These are phyloP conservation scores for Tetranychus cinnabarinus DNA, from an alignment of 1,140 invertebrate genomes.

Conservation along the genomic window DNA sequence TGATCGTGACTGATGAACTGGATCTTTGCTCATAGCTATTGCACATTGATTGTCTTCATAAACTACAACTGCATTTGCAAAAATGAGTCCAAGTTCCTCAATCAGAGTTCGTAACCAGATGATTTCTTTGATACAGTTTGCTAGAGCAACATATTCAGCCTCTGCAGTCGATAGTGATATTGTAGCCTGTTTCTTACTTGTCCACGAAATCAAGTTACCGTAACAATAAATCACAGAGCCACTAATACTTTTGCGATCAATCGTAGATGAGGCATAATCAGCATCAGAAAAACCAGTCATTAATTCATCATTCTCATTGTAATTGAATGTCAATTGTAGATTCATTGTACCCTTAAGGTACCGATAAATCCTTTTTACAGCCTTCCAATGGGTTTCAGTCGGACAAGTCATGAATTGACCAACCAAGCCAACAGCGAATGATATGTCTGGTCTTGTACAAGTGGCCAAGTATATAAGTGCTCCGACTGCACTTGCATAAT, in stretches of 20 bases:
- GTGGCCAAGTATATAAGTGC: slow-evolving; percentile 6
- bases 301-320: not conserved
- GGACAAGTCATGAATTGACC: slow-evolving; percentile 10
- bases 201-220: slow-evolving; percentile 2
- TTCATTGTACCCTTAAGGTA: slow-evolving; percentile 15
- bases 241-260: slow-evolving; percentile 6
- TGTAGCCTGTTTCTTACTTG: slow-evolving; percentile 1
- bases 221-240: not conserved
- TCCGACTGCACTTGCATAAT: slow-evolving; percentile 11
- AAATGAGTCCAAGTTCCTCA: not conserved
- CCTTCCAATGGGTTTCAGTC: slow-evolving; percentile 10
- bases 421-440: slow-evolving; percentile 8
- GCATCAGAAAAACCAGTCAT: slow-evolving; percentile 11
- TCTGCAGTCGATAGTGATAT: slow-evolving; percentile 5
- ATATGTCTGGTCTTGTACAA: slow-evolving; percentile 13
- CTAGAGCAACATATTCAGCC: slow-evolving; percentile 5
- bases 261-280: slow-evolving; percentile 17
- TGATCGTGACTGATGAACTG: slow-evolving; percentile 19
- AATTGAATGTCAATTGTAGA: slow-evolving; percentile 5
- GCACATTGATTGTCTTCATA: slow-evolving; percentile 18
- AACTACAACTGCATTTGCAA: not conserved
- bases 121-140: slow-evolving; percentile 2
- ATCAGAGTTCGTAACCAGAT: slow-evolving; percentile 1
- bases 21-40: slow-evolving; percentile 18
- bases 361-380: slow-evolving; percentile 14